Evolutionary conservation across 2,888 invertebrate species (phyloP).

Genomic region (Amphipoea lucens): DNA sequence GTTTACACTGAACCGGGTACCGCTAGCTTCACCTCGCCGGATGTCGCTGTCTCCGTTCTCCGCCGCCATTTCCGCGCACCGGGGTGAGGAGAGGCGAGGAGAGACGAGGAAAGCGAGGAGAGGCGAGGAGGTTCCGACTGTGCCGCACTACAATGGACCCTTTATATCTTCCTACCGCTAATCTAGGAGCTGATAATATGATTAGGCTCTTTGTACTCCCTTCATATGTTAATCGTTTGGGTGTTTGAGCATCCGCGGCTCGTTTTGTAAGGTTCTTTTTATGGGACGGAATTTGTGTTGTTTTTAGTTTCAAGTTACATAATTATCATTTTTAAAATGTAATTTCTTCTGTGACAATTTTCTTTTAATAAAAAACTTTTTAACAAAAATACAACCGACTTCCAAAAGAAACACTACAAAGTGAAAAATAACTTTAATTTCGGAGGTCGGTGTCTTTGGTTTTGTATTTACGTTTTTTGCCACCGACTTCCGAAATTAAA

Average conservation of each 20-base stretch:
- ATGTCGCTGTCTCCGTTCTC: slow-evolving; percentile 87
- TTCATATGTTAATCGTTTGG: slow-evolving; percentile 65
- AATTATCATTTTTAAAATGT: background rate
- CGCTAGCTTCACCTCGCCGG: slow-evolving; percentile 83
- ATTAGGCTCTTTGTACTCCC: slow-evolving; percentile 77
- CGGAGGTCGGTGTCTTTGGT: too few species aligned
- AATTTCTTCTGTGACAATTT: background rate
- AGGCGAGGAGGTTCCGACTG: slow-evolving; percentile 69
- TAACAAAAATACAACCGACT: too few species aligned
- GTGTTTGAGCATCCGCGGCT: slow-evolving; percentile 33
- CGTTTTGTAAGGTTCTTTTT: slow-evolving; percentile 14
- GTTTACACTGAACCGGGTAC: slow-evolving; percentile 69
- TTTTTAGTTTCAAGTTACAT: slow-evolving; percentile 10
- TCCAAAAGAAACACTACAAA: too few species aligned
- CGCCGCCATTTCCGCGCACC: slow-evolving; percentile 84
- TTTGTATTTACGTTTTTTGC: too few species aligned
- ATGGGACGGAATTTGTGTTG: background rate
- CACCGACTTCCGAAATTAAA: too few species aligned
- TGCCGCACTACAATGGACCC: slow-evolving; percentile 83
- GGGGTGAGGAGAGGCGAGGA: slow-evolving; percentile 58
- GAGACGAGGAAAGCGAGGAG: slow-evolving; percentile 44
- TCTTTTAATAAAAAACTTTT: background rate
- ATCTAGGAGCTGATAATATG: slow-evolving; percentile 83
- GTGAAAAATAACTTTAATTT: too few species aligned
- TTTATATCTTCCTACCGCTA: slow-evolving; percentile 86